Conservation (phyloP, 2,797 vertebrate genomes). For the Potorous gilbertii region DNA sequence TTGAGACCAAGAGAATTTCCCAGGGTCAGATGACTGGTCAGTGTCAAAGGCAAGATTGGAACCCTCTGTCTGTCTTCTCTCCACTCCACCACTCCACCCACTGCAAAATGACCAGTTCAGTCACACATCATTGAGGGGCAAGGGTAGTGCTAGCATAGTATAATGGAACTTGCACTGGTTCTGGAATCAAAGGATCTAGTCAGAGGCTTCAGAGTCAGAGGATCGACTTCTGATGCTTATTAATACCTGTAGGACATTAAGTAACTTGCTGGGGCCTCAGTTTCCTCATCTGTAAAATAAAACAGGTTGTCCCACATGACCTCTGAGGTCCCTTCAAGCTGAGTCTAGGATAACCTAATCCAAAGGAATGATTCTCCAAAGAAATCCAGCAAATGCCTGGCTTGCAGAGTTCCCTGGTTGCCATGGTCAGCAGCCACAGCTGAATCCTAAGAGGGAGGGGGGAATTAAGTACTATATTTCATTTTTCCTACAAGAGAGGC, state of each 20-base stretch:
- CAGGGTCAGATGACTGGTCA: neutral
- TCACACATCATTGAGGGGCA: neutral
- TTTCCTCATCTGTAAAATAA: neutral
- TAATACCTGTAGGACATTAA: neutral
- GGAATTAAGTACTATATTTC: conserved; percentile 50
- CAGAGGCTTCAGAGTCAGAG: neutral
- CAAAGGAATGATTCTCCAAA: neutral
- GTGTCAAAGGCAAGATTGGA: neutral
- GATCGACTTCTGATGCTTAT: neutral
- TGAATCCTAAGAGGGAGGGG: conserved; percentile 52
- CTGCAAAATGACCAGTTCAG: neutral
- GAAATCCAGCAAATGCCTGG: neutral
- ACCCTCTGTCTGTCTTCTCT: neutral
- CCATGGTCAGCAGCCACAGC: neutral
- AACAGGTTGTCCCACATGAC: neutral
- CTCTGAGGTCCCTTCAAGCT: neutral
- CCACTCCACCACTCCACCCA: neutral
- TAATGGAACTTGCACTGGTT: neutral
- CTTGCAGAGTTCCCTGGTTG: neutral
- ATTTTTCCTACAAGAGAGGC: conserved; percentile 63
- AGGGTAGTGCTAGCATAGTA: neutral
- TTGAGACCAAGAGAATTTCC: neutral
- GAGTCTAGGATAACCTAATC: neutral
- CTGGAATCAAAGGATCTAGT: neutral
- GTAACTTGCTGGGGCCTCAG: neutral